A percentile compares a stretch with the other conserved stretches of the same genome.
These are phyloP conservation scores for Turritopsis rubra DNA, from an alignment of 30 jellyfish, hydroid and myxozoan genomes.

Conservation along the genomic window DNA sequence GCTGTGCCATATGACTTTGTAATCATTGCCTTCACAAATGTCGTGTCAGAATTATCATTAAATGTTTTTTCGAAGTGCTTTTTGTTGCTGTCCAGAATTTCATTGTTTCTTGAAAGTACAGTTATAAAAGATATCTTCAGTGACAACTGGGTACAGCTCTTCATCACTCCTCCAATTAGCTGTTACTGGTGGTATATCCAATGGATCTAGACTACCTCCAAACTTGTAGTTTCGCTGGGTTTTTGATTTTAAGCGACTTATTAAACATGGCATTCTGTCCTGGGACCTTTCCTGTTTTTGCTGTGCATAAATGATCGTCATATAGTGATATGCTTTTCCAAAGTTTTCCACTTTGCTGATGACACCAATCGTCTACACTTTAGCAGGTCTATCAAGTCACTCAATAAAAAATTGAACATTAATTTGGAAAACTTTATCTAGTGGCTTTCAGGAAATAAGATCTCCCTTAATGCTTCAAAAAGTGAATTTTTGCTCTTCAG, in stretches of 20 bases:
- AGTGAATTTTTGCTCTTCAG: too few relatives aligned
- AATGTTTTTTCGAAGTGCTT: neutral
- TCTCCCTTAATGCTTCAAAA: too few relatives aligned
- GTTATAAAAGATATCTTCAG: neutral
- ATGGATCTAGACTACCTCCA: neutral
- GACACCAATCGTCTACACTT: too few relatives aligned
- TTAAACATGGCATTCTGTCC: too few relatives aligned
- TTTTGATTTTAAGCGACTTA: neutral
- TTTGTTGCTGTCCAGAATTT: conserved; percentile 8
- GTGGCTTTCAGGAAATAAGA: too few relatives aligned
- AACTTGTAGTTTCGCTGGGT: conserved; percentile 10
- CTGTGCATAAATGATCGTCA: too few relatives aligned
- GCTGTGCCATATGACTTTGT: neutral
- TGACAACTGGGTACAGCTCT: conserved; percentile 3
- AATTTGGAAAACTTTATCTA: too few relatives aligned
- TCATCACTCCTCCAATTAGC: neutral
- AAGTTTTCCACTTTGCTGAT: too few relatives aligned
- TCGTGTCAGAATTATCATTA: neutral
- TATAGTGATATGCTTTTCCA: too few relatives aligned
- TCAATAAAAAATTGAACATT: too few relatives aligned
- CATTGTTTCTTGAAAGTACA: neutral
- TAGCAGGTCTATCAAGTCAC: too few relatives aligned
- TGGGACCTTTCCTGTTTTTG: too few relatives aligned
- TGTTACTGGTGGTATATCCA: neutral
- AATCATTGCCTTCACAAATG: neutral